Evolutionary conservation across 2,113 vertebrate species (phyloP).

Genomic region (Ptychochromis oligacanthus): DNA sequence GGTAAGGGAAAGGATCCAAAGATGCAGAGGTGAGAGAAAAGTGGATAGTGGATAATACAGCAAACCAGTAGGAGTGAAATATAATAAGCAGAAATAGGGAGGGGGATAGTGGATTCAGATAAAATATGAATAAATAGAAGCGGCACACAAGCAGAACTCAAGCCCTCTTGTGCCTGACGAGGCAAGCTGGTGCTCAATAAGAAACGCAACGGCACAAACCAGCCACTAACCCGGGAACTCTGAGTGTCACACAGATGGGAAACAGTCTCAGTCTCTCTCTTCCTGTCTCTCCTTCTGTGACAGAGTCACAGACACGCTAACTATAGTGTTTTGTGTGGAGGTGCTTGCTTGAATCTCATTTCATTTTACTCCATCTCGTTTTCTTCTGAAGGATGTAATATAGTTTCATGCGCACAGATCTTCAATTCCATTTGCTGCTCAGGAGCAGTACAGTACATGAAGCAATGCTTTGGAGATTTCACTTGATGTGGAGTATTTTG

Average conservation of each 20-base stretch:
- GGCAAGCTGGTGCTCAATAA: conserved; percentile 34
- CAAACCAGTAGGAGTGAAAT: background rate
- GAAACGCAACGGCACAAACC: conserved; percentile 6
- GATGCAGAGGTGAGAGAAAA: conserved; percentile 9
- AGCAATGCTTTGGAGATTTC: conserved; percentile 31
- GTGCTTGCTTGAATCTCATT: conserved; percentile 44
- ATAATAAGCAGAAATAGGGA: background rate
- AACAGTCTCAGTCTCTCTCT: conserved; percentile 19
- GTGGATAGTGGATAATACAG: background rate
- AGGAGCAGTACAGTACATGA: conserved; percentile 14
- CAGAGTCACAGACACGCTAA: conserved; percentile 7
- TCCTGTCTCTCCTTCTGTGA: conserved; percentile 10
- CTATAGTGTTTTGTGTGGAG: conserved; percentile 13
- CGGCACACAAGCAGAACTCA: conserved; percentile 24
- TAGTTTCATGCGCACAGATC: conserved; percentile 34
- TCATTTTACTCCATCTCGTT: conserved; percentile 49
- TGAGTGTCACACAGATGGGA: conserved; percentile 44
- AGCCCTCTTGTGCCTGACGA: conserved; percentile 43
- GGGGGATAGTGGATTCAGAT: background rate
- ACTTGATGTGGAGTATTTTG: conserved; percentile 9
- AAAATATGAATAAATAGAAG: conserved; percentile 36
- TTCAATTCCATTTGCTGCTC: conserved; percentile 52
- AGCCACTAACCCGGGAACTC: conserved; percentile 38
- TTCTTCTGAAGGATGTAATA: conserved; percentile 53
- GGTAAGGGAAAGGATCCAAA: background rate